Percentiles rank a stretch among this genome's conserved stretches.
Evolutionary conservation across 2,797 vertebrate genomes (phyloP).

Genomic region (Gouania willdenowi): DNA sequence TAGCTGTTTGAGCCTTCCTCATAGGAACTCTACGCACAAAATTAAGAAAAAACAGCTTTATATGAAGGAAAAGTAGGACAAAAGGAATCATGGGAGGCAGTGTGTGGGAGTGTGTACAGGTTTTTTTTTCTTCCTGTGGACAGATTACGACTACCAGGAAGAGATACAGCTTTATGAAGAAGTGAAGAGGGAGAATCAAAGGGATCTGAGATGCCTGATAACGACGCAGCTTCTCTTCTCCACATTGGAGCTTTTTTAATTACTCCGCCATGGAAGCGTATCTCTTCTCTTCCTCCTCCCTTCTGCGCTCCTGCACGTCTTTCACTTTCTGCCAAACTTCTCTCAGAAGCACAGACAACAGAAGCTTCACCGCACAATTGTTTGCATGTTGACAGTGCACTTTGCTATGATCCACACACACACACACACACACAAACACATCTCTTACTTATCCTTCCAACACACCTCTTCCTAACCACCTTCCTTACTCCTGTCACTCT

Average conservation of each 20-base stretch:
- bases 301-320: slow-evolving; percentile 19
- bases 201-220: slow-evolving; percentile 62
- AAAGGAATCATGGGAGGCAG: slow-evolving; percentile 19
- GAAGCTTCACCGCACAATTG: slow-evolving; percentile 51
- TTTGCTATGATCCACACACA: slow-evolving; percentile 37
- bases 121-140: slow-evolving; percentile 25
- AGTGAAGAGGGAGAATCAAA: slow-evolving; percentile 61
- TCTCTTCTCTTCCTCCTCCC: slow-evolving; percentile 5
- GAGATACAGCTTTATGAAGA: slow-evolving; percentile 40
- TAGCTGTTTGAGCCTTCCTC: slow-evolving; percentile 53
- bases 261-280: slow-evolving; percentile 44
- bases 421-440: slow-evolving; percentile 4
- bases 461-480: slow-evolving; percentile 52
- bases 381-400: slow-evolving; percentile 54
- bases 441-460: slow-evolving; percentile 33
- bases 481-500: slow-evolving; percentile 71
- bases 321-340: slow-evolving; percentile 58
- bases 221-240: slow-evolving; percentile 27
- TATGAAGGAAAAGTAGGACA: slow-evolving; percentile 54
- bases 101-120: background rate
- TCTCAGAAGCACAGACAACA: slow-evolving; percentile 35
- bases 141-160: slow-evolving; percentile 54
- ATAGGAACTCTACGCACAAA: slow-evolving; percentile 57
- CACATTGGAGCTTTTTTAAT: slow-evolving; percentile 58
- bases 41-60: slow-evolving; percentile 49